phyloP scores from a whole-genome alignment of 92 coral and sea anemone species.

The Pocillopora meandrina region DNA sequence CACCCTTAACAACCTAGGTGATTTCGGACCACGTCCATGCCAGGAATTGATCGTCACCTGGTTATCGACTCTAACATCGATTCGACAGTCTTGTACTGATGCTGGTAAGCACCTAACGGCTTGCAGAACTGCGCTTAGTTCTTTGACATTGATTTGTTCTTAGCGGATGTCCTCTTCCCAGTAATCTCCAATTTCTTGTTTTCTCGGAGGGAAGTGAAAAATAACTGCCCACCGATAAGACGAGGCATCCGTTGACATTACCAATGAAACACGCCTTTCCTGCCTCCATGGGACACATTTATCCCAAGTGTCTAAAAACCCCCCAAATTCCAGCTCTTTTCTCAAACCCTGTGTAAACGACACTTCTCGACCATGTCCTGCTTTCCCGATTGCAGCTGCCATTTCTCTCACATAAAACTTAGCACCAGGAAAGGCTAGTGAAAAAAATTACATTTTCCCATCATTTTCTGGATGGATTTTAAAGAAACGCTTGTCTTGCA shows the following conservation, averaged over 20 bases:
- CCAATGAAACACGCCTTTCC: constrained; percentile 26
- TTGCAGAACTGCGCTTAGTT: constrained; percentile 20
- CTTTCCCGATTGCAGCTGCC: no score
- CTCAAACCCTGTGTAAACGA: neutral
- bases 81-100: no score
- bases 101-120: constrained; percentile 4
- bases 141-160: constrained; percentile 18
- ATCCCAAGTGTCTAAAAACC: constrained; percentile 30
- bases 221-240: constrained; percentile 36
- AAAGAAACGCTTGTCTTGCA: neutral
- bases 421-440: no score
- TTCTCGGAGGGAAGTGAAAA: constrained; percentile 15
- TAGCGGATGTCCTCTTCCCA: constrained; percentile 31
- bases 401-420: no score
- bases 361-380: no score
- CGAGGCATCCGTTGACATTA: constrained; percentile 38
- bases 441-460: no score
- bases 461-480: no score
- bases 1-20: neutral
- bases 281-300: constrained; percentile 17
- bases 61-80: constrained; percentile 19
- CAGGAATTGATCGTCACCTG: constrained; percentile 8
- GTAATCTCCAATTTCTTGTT: constrained; percentile 33
- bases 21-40: constrained; percentile 30
- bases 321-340: constrained; percentile 32